Evolutionary conservation across 2,888 invertebrate species (phyloP).

Genomic region (Agonopterix subpropinquella): DNA sequence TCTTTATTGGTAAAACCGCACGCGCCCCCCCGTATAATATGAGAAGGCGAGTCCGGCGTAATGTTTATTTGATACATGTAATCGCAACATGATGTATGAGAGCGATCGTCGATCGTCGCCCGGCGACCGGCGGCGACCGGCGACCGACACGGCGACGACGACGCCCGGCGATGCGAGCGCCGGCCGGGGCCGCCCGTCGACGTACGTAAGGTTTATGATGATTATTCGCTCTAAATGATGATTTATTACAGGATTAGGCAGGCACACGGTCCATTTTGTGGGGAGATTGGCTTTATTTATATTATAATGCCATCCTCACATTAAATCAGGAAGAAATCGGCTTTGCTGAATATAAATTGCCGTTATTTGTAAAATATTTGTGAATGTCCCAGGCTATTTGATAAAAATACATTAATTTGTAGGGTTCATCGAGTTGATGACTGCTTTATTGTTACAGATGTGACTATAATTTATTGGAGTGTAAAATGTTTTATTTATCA

Average conservation of each 20-base stretch:
- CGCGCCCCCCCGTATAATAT: slow-evolving; percentile 41
- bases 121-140: slow-evolving; percentile 1
- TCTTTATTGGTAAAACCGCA: slow-evolving; percentile 48
- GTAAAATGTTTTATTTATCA: too few species aligned
- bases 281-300: slow-evolving; percentile 66
- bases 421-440: too few species aligned
- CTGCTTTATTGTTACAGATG: too few species aligned
- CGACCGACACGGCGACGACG: background rate
- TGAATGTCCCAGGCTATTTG: too few species aligned
- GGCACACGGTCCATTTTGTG: slow-evolving; percentile 60
- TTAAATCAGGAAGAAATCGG: slow-evolving; percentile 51
- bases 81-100: slow-evolving; percentile 69
- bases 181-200: slow-evolving; percentile 9
- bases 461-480: too few species aligned
- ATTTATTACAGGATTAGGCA: slow-evolving; percentile 69
- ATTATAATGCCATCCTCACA: slow-evolving; percentile 49
- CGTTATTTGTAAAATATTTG: slow-evolving; percentile 18
- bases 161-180: background rate
- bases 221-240: slow-evolving; percentile 71
- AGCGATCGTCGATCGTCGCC: slow-evolving; percentile 22
- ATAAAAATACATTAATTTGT: too few species aligned
- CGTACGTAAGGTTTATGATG: slow-evolving; percentile 59
- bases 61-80: slow-evolving; percentile 72
- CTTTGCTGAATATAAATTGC: slow-evolving; percentile 44
- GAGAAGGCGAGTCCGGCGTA: slow-evolving; percentile 42